Evolutionary conservation across 2,113 vertebrate species (phyloP), one percentile per base, ranked within the genome.

Genomic region (Solea solea): DNA sequence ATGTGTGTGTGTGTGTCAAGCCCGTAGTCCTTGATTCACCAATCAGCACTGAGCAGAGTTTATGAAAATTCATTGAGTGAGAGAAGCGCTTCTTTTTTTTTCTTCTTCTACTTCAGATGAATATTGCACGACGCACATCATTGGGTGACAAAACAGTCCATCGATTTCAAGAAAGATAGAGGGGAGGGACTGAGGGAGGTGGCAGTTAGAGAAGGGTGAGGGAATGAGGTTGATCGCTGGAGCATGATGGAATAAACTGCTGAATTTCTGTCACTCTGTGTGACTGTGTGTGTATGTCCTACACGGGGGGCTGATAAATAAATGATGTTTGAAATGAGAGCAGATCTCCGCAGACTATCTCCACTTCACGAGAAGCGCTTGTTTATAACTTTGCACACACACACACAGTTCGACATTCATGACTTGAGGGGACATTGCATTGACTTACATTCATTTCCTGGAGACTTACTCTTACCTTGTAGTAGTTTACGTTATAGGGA

Each of bases 261-360:
- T 25, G 76, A 74, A 74, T 88, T 84, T 88, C 86, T 90, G 89
- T 91, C 89, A 79, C 85, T 63, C 48, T 64, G 58, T 78, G 67
- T 62, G 69, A 73, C 50, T 81, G 69, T 75, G 67, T 72, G 57
- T 79, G 71, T 59, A 65, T 83, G 75, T 83, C 70, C 60, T 83
- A 78, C 86, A 86, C 81, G 48, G 69, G 85, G 88, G 82, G 75
- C 63, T 88, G 74, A 93, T 92, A 92, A 92, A 93, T 93, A 93
- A 93, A 93, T 89, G 66, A 92, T 91, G 88, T 89, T 76, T 92
- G 88, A 93, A 93, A 93, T 90, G 88, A 90, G 93, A 93, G 87
- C 92, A 93, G 91, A 86, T 93, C 92, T 93, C 90, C 53, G 45
- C 78, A 88, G 92, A 89, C 85, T 86, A 79, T 90, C 88, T 72